phyloP scores from a whole-genome alignment of 2,888 invertebrate genomes.

The Trachelus tabidus region DNA sequence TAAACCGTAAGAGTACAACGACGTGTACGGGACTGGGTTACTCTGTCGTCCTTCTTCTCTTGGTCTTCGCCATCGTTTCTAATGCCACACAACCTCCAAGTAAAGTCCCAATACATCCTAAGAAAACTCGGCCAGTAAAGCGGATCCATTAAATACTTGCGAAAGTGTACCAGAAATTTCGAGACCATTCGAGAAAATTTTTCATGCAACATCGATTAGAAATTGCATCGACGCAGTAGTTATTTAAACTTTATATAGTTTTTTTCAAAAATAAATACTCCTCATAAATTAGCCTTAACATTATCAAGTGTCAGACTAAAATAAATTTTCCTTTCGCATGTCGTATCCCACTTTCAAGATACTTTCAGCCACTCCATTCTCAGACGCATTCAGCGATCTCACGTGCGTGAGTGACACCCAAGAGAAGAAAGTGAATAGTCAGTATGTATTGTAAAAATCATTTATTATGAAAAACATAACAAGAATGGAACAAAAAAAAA shows the following conservation, averaged over 20 bases:
- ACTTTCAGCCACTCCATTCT: not conserved
- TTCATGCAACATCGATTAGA: not conserved
- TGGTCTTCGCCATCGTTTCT: not conserved
- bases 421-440: not conserved
- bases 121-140: too few species aligned
- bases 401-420: not conserved
- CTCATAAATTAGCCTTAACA: not conserved
- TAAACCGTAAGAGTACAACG: conserved; percentile 29
- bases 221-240: not conserved
- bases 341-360: not conserved
- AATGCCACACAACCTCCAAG: not conserved
- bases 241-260: not conserved
- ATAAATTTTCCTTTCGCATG: not conserved
- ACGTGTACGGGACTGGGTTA: not conserved
- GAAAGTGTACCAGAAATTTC: not conserved
- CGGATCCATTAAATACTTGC: not conserved
- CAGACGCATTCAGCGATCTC: not conserved
- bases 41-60: not conserved
- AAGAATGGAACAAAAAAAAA: conserved; percentile 14
- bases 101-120: not conserved
- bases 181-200: not conserved
- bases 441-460: not conserved
- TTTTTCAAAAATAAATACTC: not conserved
- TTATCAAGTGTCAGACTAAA: not conserved
- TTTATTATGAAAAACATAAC: conserved; percentile 11